A percentile compares a stretch with the other conserved stretches of the same genome.
phyloP scores from a whole-genome alignment of 2,113 vertebrate genomes.

The Atlantisia rogersi region DNA sequence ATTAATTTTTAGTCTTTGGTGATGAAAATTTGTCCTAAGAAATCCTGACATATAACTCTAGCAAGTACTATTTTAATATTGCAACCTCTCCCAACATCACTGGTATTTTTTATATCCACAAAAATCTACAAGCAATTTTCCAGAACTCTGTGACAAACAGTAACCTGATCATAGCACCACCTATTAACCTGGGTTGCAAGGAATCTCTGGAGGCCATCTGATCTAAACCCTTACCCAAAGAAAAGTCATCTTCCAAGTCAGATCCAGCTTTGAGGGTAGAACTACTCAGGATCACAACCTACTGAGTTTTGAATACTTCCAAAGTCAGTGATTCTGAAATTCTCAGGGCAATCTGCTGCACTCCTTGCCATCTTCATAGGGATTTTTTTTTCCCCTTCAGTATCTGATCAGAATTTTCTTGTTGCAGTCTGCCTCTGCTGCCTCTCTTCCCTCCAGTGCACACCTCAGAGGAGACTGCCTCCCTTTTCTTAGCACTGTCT shows the following conservation, averaged over 20 bases:
- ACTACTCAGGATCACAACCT: not conserved
- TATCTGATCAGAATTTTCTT: not conserved
- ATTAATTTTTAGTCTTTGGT: not conserved
- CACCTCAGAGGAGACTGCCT: not conserved
- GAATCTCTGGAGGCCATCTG: not conserved
- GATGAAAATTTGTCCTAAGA: not conserved
- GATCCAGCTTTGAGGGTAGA: not conserved
- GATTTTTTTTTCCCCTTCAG: not conserved
- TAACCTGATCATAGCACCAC: not conserved
- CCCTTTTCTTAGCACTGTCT: not conserved
- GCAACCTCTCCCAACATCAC: not conserved
- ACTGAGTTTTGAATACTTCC: not conserved
- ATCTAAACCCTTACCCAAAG: not conserved
- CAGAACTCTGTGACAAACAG: not conserved
- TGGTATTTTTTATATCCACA: not conserved
- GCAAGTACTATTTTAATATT: not conserved
- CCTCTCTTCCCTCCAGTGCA: not conserved
- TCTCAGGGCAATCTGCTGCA: not conserved
- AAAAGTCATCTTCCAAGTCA: not conserved
- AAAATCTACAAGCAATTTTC: not conserved
- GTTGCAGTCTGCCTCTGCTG: not conserved
- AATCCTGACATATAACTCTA: not conserved
- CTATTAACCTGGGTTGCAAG: not conserved
- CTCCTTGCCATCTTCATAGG: not conserved
- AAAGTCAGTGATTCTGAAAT: not conserved